Percentiles rank a stretch among this genome's conserved stretches.
phyloP scores from a whole-genome alignment of 2,797 vertebrate genomes.

The Pseudomugil tenellus region DNA sequence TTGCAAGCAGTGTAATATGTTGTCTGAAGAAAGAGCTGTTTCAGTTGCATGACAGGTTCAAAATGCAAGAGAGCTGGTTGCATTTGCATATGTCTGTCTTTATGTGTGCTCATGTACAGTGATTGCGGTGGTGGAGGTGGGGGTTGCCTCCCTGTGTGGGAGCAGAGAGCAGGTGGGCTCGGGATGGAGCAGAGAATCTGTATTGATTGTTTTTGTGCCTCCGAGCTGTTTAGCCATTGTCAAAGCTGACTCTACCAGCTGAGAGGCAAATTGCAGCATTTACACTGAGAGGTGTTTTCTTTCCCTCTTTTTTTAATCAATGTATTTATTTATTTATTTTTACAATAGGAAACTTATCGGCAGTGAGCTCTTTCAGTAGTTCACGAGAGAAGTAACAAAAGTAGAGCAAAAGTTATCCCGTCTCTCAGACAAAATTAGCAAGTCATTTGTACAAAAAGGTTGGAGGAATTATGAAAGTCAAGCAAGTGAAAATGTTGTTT shows the following conservation, averaged over 20 bases:
- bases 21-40: constrained; percentile 38
- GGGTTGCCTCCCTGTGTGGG: constrained; percentile 77
- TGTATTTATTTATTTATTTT: constrained; percentile 64
- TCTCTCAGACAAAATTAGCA: not conserved
- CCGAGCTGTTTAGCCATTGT: constrained; percentile 96
- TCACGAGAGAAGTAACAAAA: constrained; percentile 18
- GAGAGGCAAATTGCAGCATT: constrained; percentile 99
- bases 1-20: constrained; percentile 27
- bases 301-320: constrained; percentile 51
- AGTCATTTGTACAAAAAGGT: not conserved
- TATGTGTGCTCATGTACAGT: constrained; percentile 56
- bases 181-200: constrained; percentile 90
- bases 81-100: constrained; percentile 18
- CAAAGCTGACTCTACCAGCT: constrained; percentile 97
- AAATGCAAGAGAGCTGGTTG: constrained; percentile 28
- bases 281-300: constrained; percentile 91
- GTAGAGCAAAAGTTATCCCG: constrained; percentile 7
- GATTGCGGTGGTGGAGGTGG: constrained; percentile 66
- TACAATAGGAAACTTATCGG: constrained; percentile 62
- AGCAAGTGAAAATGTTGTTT: not conserved
- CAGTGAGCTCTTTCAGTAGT: constrained; percentile 83
- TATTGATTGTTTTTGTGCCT: constrained; percentile 96
- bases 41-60: constrained; percentile 37
- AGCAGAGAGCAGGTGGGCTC: constrained; percentile 89
- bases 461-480: not conserved